Percentiles rank a stretch among this genome's conserved stretches.
These are phyloP conservation scores for Antheraea pernyi DNA, from an alignment of 1,140 invertebrate species.

Conservation along the genomic window DNA sequence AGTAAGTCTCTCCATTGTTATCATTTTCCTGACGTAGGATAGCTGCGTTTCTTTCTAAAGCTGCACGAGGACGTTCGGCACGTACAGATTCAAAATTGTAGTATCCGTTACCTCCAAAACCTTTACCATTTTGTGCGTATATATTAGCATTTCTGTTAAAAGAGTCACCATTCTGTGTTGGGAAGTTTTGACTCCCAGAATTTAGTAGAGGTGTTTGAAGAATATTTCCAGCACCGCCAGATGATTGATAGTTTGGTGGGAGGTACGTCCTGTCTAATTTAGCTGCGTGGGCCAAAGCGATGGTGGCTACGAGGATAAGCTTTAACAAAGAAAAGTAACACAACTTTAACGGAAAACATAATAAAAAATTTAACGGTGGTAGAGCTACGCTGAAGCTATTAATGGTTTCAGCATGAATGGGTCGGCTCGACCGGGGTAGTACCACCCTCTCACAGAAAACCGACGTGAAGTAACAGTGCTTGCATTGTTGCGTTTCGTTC, in stretches of 20 bases:
- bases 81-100: constrained; percentile 9
- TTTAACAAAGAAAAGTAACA: constrained; percentile 33
- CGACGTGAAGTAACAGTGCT: too few relatives aligned
- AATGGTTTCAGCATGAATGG: too few relatives aligned
- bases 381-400: too few relatives aligned
- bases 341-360: too few relatives aligned
- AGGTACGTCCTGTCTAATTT: constrained; percentile 82
- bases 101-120: not conserved
- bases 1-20: constrained; percentile 59
- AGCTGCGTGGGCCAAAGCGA: constrained; percentile 42
- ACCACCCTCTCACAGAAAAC: too few relatives aligned
- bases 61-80: constrained; percentile 55
- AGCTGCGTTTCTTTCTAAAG: constrained; percentile 60
- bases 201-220: constrained; percentile 46
- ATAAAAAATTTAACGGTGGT: too few relatives aligned
- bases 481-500: too few relatives aligned
- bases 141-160: constrained; percentile 6
- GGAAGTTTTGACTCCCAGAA: constrained; percentile 4
- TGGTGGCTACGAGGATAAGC: constrained; percentile 50
- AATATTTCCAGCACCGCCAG: constrained; percentile 70
- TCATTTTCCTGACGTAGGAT: constrained; percentile 46
- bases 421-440: too few relatives aligned
- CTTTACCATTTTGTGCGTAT: constrained; percentile 14
- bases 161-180: constrained; percentile 8
- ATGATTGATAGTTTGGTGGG: constrained; percentile 78